Evolutionary conservation across 2,113 vertebrate genomes (phyloP).

Genomic region (Himantopus leucocephalus): DNA sequence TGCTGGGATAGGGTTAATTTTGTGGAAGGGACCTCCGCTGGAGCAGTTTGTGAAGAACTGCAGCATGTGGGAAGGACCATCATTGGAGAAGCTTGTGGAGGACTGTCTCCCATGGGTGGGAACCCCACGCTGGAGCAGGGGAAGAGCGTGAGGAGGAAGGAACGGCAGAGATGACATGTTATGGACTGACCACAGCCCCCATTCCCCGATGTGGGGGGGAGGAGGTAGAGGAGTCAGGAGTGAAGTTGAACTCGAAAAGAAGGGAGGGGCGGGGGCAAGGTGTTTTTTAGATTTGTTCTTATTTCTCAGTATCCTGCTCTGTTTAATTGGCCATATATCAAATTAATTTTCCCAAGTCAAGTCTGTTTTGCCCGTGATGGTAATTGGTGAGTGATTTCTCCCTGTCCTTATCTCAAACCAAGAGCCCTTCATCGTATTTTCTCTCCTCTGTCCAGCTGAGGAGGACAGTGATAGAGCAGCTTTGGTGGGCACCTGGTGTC

Average conservation of each 20-base stretch:
- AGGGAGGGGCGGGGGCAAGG: background rate
- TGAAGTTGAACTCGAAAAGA: background rate
- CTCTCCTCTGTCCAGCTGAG: background rate
- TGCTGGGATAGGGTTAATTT: background rate
- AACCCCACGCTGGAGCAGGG: background rate
- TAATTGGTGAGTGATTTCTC: background rate
- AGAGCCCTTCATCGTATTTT: rapidly evolving
- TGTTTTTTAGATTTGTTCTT: background rate
- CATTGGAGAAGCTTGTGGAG: background rate
- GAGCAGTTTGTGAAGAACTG: background rate
- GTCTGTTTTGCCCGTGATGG: background rate
- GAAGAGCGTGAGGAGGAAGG: background rate
- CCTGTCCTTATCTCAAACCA: background rate
- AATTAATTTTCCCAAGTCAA: background rate
- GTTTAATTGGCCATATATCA: background rate
- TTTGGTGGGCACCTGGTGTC: background rate
- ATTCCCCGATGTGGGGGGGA: background rate
- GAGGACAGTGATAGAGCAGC: background rate
- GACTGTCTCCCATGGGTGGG: background rate
- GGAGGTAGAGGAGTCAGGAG: background rate
- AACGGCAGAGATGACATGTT: background rate
- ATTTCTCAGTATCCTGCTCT: background rate
- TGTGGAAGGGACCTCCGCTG: background rate
- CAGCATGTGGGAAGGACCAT: too few species aligned
- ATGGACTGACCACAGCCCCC: background rate